Conservation (phyloP, 2,113 vertebrate species). For the Pica pica region DNA sequence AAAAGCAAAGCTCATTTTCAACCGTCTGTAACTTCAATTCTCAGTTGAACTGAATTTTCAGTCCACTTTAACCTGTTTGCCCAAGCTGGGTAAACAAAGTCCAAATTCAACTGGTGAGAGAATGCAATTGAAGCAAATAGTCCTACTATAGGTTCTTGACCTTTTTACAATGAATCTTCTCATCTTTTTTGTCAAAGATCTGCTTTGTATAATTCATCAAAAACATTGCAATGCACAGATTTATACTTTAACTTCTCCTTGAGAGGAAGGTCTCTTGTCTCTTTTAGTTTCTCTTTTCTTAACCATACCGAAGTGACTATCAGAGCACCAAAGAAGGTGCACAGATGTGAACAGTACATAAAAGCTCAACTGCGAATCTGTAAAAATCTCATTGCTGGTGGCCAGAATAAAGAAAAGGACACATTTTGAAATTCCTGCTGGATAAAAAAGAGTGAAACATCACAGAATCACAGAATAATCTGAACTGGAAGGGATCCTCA, state of each 20-base stretch:
- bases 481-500: neutral
- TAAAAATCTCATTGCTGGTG: neutral
- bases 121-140: neutral
- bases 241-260: neutral
- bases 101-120: neutral
- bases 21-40: neutral
- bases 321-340: neutral
- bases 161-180: neutral
- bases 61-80: neutral
- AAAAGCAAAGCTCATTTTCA: neutral
- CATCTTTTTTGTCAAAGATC: neutral
- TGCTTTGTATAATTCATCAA: neutral
- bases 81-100: neutral
- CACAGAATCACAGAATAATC: neutral
- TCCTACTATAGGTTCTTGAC: neutral
- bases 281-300: neutral
- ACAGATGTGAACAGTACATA: neutral
- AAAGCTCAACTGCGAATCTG: neutral
- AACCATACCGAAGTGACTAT: neutral
- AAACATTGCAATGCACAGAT: neutral
- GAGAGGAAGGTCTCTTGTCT: neutral
- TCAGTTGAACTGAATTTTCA: neutral
- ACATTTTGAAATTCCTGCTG: neutral
- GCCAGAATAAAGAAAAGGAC: neutral
- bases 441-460: neutral